phyloP scores from a whole-genome alignment of 2,113 vertebrate genomes.

The Rhagologus leucostigma region DNA sequence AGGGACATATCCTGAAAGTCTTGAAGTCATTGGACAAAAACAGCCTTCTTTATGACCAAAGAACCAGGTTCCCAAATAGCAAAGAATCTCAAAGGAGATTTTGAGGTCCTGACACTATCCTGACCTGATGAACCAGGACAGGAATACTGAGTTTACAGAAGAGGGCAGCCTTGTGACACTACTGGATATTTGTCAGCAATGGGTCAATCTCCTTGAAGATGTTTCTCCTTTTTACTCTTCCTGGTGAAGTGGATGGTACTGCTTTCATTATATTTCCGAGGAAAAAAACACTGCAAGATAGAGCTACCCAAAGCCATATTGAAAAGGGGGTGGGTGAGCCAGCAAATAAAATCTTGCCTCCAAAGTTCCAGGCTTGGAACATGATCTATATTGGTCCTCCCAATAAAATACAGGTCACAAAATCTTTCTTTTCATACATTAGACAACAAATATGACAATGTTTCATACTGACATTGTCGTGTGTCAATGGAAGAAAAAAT shows the following conservation, averaged over 20 bases:
- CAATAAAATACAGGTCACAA: background rate
- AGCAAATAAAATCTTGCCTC: background rate
- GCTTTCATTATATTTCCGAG: background rate
- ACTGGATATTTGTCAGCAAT: background rate
- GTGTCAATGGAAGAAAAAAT: background rate
- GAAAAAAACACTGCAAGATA: background rate
- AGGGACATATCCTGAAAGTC: background rate
- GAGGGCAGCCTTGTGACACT: background rate
- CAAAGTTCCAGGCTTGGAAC: background rate
- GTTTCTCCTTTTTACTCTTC: background rate
- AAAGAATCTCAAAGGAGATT: background rate
- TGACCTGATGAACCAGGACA: background rate
- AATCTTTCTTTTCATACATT: background rate
- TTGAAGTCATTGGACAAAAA: background rate
- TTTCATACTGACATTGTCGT: background rate
- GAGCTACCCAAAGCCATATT: background rate
- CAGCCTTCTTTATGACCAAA: background rate
- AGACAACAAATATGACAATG: background rate
- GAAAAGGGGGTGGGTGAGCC: background rate
- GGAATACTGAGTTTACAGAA: background rate
- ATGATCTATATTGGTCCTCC: background rate
- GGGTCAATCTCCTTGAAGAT: background rate
- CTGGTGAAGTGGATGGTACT: background rate
- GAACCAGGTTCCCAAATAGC: background rate
- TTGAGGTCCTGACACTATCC: background rate